Evolutionary conservation across 2,797 vertebrate species (phyloP), one percentile per base, ranked within the genome.

Genomic region (Sandelia bainsii): DNA sequence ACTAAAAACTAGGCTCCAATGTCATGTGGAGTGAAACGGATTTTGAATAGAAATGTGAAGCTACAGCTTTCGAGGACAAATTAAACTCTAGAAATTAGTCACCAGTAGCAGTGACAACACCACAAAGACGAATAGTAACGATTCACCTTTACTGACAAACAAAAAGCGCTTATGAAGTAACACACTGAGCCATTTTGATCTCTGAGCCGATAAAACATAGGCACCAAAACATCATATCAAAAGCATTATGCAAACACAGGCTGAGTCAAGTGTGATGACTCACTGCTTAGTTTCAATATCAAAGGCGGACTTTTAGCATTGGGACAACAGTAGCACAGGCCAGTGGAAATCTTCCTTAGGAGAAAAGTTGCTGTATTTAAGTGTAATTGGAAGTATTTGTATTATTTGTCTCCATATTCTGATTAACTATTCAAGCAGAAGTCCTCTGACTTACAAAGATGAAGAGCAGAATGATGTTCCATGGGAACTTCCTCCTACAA

Each of bases 401-500:
- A n/a, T 23, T 2, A 51, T 7, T 12, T 1, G 3, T 45, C 22
- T 54, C 13, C 3, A n/a, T 14, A 61, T 76, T 39, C 25, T 50
- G 20, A 9, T 42, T 71, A 3, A 58, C 7, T 62, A 27, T 5
- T 56, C 4, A 42, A 45, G 29, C 11, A 53, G 32, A 32, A 40
- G 51, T 57, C 7, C 14, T 72, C 25, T 0, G 4, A 95, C 98
- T 97, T 90, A 99, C 98, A 74, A 98, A 98, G 83, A 98, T 29
- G 60, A 79, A 34, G 69, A 99, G 93, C 89, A 99, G 92, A 77
- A 99, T 96, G 68, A 98, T 29, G 84, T 99, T 99, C 96, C 96
- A 99, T 13, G 98, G 97, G 80, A 93, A 96, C 64, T 96, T 97
- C 91, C 98, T 97, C 96, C 98, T 99, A 80, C 5, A 80, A 62